phyloP scores from a whole-genome alignment of 2,888 invertebrate species.

The Pedicia rivosa region DNA sequence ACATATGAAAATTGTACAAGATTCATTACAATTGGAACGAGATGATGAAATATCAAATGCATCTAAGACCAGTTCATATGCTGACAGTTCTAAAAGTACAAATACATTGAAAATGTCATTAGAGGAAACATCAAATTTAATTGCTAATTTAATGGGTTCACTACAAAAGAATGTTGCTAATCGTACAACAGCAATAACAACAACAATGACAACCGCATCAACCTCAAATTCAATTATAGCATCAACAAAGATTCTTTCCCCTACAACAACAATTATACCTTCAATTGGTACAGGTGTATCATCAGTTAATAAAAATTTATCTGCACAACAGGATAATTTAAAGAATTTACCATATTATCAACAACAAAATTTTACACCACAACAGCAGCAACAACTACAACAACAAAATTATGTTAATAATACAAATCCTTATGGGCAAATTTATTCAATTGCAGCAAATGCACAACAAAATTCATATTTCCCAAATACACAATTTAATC shows the following conservation, averaged over 20 bases:
- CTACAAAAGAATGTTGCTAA: conserved; percentile 26
- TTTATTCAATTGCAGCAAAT: too few species aligned
- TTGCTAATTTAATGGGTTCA: conserved; percentile 46
- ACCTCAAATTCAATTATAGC: neutral
- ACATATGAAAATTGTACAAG: conserved; percentile 39
- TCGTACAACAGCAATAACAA: neutral
- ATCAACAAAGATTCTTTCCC: conserved; percentile 3
- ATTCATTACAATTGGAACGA: conserved; percentile 28
- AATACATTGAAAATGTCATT: conserved; percentile 24
- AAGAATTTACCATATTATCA: too few species aligned
- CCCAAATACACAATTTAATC: too few species aligned
- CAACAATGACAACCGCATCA: neutral
- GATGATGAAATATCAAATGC: conserved; percentile 19
- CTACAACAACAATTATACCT: conserved; percentile 10
- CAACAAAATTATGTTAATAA: too few species aligned
- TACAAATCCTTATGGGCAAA: too few species aligned
- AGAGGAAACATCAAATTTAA: conserved; percentile 41
- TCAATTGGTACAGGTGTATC: too few species aligned
- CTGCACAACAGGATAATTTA: too few species aligned
- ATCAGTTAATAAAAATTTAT: too few species aligned
- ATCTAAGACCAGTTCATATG: conserved; percentile 22
- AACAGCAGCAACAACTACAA: neutral
- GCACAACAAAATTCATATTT: too few species aligned
- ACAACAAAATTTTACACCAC: conserved; percentile 10
- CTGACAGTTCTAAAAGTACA: conserved; percentile 7